A percentile compares a stretch with the other conserved stretches of the same genome.
Evolutionary conservation across 2,888 invertebrate genomes (phyloP).

Genomic region (Parthenolecanium corni): DNA sequence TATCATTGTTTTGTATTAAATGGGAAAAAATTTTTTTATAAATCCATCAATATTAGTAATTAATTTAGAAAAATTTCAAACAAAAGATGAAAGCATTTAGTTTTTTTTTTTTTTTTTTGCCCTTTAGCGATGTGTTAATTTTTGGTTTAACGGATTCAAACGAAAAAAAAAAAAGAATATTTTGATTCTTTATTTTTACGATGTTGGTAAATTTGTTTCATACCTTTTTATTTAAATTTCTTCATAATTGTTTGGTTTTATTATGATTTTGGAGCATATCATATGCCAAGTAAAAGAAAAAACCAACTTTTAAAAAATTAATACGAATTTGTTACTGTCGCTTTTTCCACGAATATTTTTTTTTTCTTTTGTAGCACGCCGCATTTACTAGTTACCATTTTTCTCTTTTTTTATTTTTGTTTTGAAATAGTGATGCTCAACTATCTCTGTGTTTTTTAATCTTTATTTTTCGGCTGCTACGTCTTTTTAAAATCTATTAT

Average conservation of each 20-base stretch:
- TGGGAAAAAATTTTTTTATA: background rate
- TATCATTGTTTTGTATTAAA: background rate
- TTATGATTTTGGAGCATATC: conserved; percentile 22
- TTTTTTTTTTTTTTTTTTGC: conserved; percentile 10
- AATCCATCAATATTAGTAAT: background rate
- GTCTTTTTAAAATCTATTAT: background rate
- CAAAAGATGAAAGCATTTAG: background rate
- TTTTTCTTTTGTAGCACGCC: conserved; percentile 24
- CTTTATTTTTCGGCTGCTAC: conserved; percentile 20
- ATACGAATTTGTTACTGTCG: no score
- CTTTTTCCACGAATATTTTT: background rate
- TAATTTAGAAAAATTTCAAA: background rate
- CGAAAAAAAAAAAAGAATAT: no score
- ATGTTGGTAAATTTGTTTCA: conserved; percentile 17
- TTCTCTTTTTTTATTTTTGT: conserved; percentile 20
- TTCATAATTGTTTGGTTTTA: conserved; percentile 10
- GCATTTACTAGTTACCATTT: conserved; percentile 28
- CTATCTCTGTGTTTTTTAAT: background rate
- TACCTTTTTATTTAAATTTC: conserved; percentile 4
- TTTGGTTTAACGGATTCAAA: no score
- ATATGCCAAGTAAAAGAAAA: no score
- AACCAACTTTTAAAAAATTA: no score
- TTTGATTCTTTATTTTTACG: background rate
- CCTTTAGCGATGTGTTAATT: background rate
- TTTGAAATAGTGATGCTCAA: conserved; percentile 23